Evolutionary conservation across 1,140 invertebrate species (phyloP), one percentile per base, ranked within the genome.

Genomic region (Sycobia sp.): DNA sequence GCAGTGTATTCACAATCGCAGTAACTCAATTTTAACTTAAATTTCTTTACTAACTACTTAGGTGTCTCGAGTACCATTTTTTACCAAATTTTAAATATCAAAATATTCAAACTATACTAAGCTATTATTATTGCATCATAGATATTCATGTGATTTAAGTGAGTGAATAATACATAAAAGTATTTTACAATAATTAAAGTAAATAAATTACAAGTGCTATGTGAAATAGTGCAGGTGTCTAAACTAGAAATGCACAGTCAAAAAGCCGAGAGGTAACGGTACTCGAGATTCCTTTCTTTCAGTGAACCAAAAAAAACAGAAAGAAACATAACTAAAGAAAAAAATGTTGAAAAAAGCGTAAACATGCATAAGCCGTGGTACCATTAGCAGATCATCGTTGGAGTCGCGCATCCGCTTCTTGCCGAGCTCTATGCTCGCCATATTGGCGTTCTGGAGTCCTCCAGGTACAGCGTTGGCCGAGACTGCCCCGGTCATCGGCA

Each of bases 361-460:
- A 67, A 70, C 84, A 86, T 85, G 84, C 84, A 85, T 82, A 85
- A 87, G 86, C 86, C 80, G 84, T 84, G 88, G 90, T 94, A 94
- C 92, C 92, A 93, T 90, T 90, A 93, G 88, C 86, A 94, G 86
- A 86, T 94, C 92, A 84, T 91, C 90, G 83, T 88, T 87, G 85
- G 88, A 87, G 84, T 91, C 89, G 83, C 89, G 88, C 84, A 88
- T 86, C 84, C 89, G 88, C 87, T 93, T 93, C 90, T 93, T 92
- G 87, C 90, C 90, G 83, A 90, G 86, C 85, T 89, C 88, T 79
- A 86, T 83, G 74, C 79, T 60, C 74, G 82, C 82, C 79, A 84
- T 83, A 76, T 76, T 81, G 81, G 87, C 85, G 71, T 79, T 82
- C 79, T 84, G 83, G 73, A 86, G 84, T 79, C 80, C 81, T 80